A percentile compares a stretch with the other conserved stretches of the same genome.
Evolutionary conservation across 2,888 invertebrate species (phyloP).

Genomic region (Crematogaster levior): DNA sequence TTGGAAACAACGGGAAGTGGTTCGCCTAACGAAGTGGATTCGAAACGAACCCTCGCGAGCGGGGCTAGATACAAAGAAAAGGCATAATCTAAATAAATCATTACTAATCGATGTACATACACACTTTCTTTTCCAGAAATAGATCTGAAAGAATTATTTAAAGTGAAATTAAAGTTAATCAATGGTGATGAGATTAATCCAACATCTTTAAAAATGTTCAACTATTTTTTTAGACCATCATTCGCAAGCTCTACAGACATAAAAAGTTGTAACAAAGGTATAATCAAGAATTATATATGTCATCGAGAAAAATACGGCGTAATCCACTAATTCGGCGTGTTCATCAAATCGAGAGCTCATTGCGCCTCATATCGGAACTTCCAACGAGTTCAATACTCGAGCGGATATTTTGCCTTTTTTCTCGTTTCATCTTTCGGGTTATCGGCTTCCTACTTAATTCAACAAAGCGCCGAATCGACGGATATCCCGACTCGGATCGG

Average conservation of each 20-base stretch:
- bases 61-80: constrained; percentile 53
- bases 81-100: constrained; percentile 77
- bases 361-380: constrained; percentile 47
- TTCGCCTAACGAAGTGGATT: constrained; percentile 73
- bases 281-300: not conserved
- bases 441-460: constrained; percentile 69
- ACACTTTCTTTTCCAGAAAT: constrained; percentile 24
- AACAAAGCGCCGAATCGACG: constrained; percentile 68
- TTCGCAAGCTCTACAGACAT: not conserved
- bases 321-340: constrained; percentile 58
- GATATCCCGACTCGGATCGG: constrained; percentile 60
- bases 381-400: constrained; percentile 56
- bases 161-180: not conserved
- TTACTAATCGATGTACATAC: constrained; percentile 68
- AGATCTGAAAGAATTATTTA: not conserved
- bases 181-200: not conserved
- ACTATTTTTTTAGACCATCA: not conserved
- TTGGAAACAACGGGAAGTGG: constrained; percentile 70
- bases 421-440: constrained; percentile 1
- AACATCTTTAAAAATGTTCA: not conserved
- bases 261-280: not conserved
- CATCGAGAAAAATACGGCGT: not conserved
- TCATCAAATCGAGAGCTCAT: constrained; percentile 61
- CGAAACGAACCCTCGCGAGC: constrained; percentile 59
- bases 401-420: constrained; percentile 58